These are phyloP conservation scores for Folsomia candida DNA, from an alignment of 2,888 invertebrate genomes.

Conservation along the genomic window DNA sequence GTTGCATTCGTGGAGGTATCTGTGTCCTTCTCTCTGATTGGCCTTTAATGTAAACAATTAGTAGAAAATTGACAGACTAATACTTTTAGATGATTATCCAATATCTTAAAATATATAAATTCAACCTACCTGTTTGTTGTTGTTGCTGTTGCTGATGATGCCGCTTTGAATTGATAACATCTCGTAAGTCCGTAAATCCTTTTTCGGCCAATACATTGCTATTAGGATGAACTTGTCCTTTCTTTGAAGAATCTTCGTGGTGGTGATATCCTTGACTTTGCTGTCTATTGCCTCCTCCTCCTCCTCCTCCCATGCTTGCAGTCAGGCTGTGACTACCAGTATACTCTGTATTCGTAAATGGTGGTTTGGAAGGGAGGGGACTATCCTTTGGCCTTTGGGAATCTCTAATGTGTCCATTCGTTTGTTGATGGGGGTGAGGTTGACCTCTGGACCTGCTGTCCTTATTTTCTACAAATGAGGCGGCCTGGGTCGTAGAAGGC, in stretches of 20 bases:
- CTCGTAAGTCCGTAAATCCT: slow-evolving; percentile 27
- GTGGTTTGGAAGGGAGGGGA: slow-evolving; percentile 29
- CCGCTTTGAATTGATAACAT: slow-evolving; percentile 24
- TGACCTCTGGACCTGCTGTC: slow-evolving; percentile 16
- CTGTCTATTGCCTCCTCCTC: not conserved
- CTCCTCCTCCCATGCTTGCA: slow-evolving; percentile 15
- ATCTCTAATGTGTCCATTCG: slow-evolving; percentile 16
- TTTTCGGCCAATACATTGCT: slow-evolving; percentile 7
- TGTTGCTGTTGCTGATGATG: slow-evolving; percentile 13
- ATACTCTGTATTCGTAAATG: slow-evolving; percentile 49
- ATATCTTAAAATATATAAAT: too few relatives aligned
- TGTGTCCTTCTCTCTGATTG: slow-evolving; percentile 36
- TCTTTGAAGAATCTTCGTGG: not conserved
- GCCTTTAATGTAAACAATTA: not conserved
- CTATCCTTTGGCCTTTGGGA: not conserved
- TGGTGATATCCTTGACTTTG: slow-evolving; percentile 3
- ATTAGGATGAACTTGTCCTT: slow-evolving; percentile 5
- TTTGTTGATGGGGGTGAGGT: slow-evolving; percentile 18
- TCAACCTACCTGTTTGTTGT: not conserved
- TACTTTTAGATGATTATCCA: not conserved
- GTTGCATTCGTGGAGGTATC: slow-evolving; percentile 44
- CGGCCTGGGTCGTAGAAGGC: not conserved
- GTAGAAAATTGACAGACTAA: not conserved
- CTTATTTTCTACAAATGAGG: not conserved
- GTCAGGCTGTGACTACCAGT: slow-evolving; percentile 43